Evolutionary conservation across 2,113 vertebrate genomes (phyloP).

Genomic region (Apistogramma diplotaenia): DNA sequence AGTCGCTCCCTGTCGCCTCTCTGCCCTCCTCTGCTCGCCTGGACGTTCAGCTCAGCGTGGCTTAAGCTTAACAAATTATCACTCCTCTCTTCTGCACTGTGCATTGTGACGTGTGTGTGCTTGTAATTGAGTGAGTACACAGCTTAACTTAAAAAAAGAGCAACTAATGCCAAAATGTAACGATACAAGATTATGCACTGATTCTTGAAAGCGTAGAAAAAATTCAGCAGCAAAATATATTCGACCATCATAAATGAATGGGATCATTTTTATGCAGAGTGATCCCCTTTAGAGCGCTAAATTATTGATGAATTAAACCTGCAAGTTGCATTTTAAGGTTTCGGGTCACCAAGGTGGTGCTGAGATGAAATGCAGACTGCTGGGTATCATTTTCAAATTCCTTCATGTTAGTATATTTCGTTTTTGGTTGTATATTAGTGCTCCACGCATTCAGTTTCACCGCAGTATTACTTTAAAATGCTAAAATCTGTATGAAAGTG

Average conservation of each 20-base stretch:
- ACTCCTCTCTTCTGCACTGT: not conserved
- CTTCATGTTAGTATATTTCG: not conserved
- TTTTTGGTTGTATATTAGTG: not conserved
- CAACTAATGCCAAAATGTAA: not conserved
- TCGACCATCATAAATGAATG: not conserved
- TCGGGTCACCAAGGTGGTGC: constrained; percentile 8
- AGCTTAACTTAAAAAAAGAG: not conserved
- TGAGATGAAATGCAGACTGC: not conserved
- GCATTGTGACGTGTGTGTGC: not conserved
- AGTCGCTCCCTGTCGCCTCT: not conserved
- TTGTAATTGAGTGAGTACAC: not conserved
- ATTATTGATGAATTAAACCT: constrained; percentile 36
- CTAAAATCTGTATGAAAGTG: not conserved
- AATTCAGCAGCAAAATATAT: not conserved
- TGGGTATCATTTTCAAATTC: not conserved
- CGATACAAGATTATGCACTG: not conserved
- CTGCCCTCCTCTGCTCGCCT: constrained; percentile 10
- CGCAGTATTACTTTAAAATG: not conserved
- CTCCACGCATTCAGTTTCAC: not conserved
- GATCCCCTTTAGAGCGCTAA: not conserved
- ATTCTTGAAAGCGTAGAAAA: not conserved
- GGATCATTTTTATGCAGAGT: not conserved
- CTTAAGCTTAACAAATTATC: not conserved
- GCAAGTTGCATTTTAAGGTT: constrained; percentile 30
- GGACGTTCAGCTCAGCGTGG: not conserved